Conservation (phyloP, 2,113 vertebrate genomes). For the Menura novaehollandiae region DNA sequence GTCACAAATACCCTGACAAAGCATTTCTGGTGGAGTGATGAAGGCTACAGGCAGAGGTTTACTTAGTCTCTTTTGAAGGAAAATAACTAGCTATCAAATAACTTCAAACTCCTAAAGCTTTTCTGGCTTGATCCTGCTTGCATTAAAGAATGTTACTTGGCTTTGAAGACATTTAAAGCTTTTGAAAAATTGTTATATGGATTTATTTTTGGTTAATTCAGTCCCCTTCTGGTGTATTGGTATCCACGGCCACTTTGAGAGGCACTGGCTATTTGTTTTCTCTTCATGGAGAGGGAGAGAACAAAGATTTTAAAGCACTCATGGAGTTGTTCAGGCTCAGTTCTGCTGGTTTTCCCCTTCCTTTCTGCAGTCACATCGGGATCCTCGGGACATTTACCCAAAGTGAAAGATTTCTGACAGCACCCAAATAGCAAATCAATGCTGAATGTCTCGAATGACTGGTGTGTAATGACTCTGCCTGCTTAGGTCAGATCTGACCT, state of each 20-base stretch:
- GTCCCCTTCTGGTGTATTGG: not conserved
- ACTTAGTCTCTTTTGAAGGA: constrained; percentile 25
- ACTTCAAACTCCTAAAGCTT: constrained; percentile 34
- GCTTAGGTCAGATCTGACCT: not conserved
- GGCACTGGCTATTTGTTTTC: not conserved
- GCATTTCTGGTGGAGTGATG: constrained; percentile 29
- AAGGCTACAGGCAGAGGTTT: constrained; percentile 58
- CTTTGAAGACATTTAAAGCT: constrained; percentile 17
- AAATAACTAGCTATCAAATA: constrained; percentile 54
- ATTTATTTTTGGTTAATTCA: constrained; percentile 1
- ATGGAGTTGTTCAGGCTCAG: not conserved
- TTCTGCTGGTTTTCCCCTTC: not conserved
- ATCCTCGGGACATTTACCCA: not conserved
- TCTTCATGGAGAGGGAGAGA: not conserved
- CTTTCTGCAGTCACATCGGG: rapidly evolving
- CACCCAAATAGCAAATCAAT: not conserved
- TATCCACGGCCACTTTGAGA: not conserved
- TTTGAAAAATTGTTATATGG: not conserved
- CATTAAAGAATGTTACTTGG: constrained; percentile 16
- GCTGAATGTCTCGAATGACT: not conserved
- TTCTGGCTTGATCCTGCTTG: constrained; percentile 19
- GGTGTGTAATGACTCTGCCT: not conserved
- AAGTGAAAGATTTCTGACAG: not conserved
- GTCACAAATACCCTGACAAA: constrained; percentile 58
- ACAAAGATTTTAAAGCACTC: not conserved